Evolutionary conservation across 1,140 invertebrate species (phyloP).

Genomic region (Andrena cerasifolii): DNA sequence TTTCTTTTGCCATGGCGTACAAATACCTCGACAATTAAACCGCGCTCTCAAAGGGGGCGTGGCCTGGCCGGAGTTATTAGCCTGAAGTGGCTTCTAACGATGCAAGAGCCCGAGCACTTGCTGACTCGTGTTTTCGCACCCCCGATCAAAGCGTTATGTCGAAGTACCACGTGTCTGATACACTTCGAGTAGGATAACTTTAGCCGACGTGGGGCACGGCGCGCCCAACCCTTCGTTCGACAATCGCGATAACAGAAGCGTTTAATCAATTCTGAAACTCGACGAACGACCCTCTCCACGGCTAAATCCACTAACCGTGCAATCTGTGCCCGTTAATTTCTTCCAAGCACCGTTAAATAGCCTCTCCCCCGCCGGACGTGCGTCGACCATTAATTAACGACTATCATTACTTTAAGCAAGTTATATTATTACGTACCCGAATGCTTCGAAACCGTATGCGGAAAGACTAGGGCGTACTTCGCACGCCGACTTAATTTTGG

Average conservation of each 20-base stretch:
- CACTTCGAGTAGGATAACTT: slow-evolving; percentile 57
- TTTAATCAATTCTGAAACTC: slow-evolving; percentile 60
- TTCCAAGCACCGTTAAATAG: no score
- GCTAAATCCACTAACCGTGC: slow-evolving; percentile 25
- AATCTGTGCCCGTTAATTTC: background rate
- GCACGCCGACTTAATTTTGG: no score
- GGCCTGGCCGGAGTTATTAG: slow-evolving; percentile 56
- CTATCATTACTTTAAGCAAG: no score
- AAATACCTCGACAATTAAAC: slow-evolving; percentile 39
- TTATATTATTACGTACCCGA: no score
- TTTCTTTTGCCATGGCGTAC: slow-evolving; percentile 19
- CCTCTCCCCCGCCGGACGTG: no score
- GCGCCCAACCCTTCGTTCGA: slow-evolving; percentile 24
- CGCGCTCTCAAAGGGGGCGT: slow-evolving; percentile 21
- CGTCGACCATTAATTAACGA: no score
- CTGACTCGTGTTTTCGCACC: slow-evolving; percentile 63
- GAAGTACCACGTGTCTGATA: slow-evolving; percentile 41
- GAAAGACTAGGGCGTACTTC: no score
- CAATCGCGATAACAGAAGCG: slow-evolving; percentile 35
- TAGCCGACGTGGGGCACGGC: slow-evolving; percentile 33
- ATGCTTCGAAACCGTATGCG: no score
- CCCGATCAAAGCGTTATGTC: slow-evolving; percentile 62
- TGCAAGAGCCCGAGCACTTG: slow-evolving; percentile 53
- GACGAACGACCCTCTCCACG: slow-evolving; percentile 24
- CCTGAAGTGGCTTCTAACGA: slow-evolving; percentile 52